Evolutionary conservation across 2,113 vertebrate species (phyloP).

Genomic region (Miniopterus natalensis): DNA sequence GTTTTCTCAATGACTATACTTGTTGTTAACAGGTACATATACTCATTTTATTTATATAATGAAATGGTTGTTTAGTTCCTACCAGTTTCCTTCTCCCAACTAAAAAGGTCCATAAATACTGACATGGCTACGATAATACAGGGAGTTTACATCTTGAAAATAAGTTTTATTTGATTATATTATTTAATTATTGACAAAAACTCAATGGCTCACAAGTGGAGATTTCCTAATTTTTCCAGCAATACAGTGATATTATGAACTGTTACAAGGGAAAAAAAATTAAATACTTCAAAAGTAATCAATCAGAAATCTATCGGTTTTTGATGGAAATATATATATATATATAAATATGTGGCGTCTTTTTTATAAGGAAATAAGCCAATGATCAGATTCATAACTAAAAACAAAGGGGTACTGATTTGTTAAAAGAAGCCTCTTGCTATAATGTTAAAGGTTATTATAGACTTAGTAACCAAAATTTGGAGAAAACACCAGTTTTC

Average conservation of each 20-base stretch:
- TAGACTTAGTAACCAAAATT: conserved; percentile 52
- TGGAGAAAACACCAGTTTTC: conserved; percentile 70
- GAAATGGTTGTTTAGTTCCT: conserved; percentile 54
- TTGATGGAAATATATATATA: conserved; percentile 51
- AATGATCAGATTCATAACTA: conserved; percentile 50
- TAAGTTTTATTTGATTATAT: not conserved
- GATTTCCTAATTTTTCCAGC: conserved; percentile 37
- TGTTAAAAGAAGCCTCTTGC: conserved; percentile 43
- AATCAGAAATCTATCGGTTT: conserved; percentile 64
- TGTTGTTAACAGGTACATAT: conserved; percentile 34
- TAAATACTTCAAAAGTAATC: conserved; percentile 60
- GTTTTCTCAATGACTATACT: conserved; percentile 45
- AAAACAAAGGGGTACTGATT: conserved; percentile 64
- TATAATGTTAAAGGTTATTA: conserved; percentile 50
- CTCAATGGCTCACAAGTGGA: conserved; percentile 54
- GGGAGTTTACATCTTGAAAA: conserved; percentile 55
- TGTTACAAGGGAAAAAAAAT: conserved; percentile 34
- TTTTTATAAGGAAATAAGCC: conserved; percentile 57
- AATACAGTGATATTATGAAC: conserved; percentile 52
- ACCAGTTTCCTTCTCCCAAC: conserved; percentile 57
- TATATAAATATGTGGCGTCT: conserved; percentile 46
- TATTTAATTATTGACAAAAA: conserved; percentile 45
- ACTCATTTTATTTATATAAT: conserved; percentile 52
- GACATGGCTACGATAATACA: not conserved
- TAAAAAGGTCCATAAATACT: conserved; percentile 36